Evolutionary conservation across 1,140 invertebrate species (phyloP), one percentile per base, ranked within the genome.

Genomic region (Bombus pyrosoma): DNA sequence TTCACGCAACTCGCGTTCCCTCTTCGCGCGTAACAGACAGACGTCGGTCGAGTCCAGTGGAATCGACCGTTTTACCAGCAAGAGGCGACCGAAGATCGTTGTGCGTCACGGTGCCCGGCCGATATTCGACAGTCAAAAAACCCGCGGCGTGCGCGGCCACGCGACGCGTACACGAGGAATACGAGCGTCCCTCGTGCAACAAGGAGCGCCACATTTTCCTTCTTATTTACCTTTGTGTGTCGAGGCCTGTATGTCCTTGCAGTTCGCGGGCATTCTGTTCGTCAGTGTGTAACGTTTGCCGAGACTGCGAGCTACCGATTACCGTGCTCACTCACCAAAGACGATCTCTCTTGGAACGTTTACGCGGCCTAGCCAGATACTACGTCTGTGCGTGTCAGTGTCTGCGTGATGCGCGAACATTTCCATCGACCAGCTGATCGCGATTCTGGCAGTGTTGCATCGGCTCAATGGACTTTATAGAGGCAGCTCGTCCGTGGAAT

Each of bases 371-470:
- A 53, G 41, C 37, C 25, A 53, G 18, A 53, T 41, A 28, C 25
- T 28, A 34, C 34, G 22, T 37, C 34, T 12, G 15, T 43, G 57
- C 32, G 39, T 53, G 53, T 18, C 34, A 22, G 71, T n/a, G 34
- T 28, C 53, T 68, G 68, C 71, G 74, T 64, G 75, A 85, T 84
- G 79, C 32, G 34, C 59, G 66, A 66, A 37, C 66, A 66, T 59
- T 81, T 25, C n/a, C 69, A 82, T 78, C 79, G 59, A 53, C 79
- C 89, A 90, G 89, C 89, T 90, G 89, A 90, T 90, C 86, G 86
- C 71, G 68, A 85, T 84, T 87, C 69, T 43, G 71, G 47, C 71
- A 81, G 84, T 81, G 87, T 89, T 66, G 85, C 62, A 71, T 68
- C 81, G 80, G 81, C 85, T 89, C 82, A 73, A 87, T 77, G 72